These are phyloP conservation scores for Ypsolopha sequella DNA, from an alignment of 2,888 invertebrate genomes.

Conservation along the genomic window DNA sequence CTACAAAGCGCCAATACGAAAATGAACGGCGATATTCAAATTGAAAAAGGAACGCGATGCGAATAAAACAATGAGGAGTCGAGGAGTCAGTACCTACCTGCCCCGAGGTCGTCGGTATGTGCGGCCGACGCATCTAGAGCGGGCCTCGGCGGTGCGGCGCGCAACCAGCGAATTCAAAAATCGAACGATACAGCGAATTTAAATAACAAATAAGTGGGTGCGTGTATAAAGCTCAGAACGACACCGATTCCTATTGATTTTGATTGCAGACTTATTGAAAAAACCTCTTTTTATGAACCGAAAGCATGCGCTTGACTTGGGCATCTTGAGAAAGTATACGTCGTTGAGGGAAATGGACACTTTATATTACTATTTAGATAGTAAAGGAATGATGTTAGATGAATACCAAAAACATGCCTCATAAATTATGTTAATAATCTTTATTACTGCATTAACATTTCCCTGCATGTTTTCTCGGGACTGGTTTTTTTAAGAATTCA, in stretches of 20 bases:
- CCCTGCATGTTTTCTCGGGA: constrained; percentile 4
- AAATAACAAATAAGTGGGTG: constrained; percentile 61
- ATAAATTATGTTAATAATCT: constrained; percentile 4
- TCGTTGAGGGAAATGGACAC: background rate
- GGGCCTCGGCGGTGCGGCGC: constrained; percentile 19
- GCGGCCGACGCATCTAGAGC: constrained; percentile 30
- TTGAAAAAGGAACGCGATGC: constrained; percentile 61
- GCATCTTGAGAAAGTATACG: background rate
- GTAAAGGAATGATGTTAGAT: constrained; percentile 1
- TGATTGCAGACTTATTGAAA: constrained; percentile 29
- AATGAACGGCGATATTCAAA: constrained; percentile 67
- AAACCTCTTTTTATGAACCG: background rate
- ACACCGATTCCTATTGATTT: constrained; percentile 48
- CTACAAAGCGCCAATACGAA: constrained; percentile 62
- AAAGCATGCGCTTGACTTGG: background rate
- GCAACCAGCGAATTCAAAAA: constrained; percentile 46
- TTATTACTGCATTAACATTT: constrained; percentile 6
- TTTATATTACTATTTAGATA: background rate
- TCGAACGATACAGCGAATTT: constrained; percentile 51
- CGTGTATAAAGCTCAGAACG: constrained; percentile 46
- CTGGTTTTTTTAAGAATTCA: background rate
- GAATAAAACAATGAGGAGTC: constrained; percentile 56
- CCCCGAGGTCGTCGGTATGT: constrained; percentile 14
- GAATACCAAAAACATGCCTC: constrained; percentile 1
- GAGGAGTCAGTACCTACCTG: constrained; percentile 12